Conservation (phyloP, 2,797 vertebrate species). For the Vireo griseus region DNA sequence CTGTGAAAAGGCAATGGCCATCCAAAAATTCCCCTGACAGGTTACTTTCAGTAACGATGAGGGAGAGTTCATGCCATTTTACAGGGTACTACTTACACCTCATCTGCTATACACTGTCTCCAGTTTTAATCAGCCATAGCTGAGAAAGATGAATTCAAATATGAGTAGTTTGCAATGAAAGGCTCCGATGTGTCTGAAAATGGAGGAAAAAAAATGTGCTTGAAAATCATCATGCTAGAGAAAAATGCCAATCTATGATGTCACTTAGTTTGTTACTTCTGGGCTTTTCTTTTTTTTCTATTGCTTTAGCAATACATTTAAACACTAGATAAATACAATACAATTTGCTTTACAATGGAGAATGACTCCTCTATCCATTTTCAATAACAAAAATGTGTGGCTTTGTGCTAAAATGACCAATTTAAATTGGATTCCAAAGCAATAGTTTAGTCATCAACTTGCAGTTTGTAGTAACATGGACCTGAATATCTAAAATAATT, state of each 20-base stretch:
- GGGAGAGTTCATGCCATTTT: neutral
- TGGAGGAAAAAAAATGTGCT: neutral
- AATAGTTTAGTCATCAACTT: slow-evolving; percentile 1
- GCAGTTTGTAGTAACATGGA: neutral
- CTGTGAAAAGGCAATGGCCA: neutral
- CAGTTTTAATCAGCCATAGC: slow-evolving; percentile 12
- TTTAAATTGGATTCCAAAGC: slow-evolving; percentile 43
- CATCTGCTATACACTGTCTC: neutral
- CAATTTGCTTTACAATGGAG: neutral
- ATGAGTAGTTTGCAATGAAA: neutral
- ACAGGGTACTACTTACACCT: neutral
- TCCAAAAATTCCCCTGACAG: neutral
- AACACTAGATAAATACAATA: slow-evolving; percentile 24
- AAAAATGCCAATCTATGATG: neutral
- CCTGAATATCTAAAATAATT: slow-evolving; percentile 5
- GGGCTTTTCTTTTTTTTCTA: neutral
- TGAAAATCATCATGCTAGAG: neutral
- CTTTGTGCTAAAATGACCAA: slow-evolving; percentile 23
- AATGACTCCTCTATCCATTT: neutral
- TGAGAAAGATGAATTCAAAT: slow-evolving; percentile 5
- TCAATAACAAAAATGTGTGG: neutral
- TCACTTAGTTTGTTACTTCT: neutral
- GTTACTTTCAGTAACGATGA: neutral
- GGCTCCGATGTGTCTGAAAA: neutral
- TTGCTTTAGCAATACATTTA: neutral